Conservation (phyloP, 2,797 vertebrate genomes). For the Artibeus jamaicensis region DNA sequence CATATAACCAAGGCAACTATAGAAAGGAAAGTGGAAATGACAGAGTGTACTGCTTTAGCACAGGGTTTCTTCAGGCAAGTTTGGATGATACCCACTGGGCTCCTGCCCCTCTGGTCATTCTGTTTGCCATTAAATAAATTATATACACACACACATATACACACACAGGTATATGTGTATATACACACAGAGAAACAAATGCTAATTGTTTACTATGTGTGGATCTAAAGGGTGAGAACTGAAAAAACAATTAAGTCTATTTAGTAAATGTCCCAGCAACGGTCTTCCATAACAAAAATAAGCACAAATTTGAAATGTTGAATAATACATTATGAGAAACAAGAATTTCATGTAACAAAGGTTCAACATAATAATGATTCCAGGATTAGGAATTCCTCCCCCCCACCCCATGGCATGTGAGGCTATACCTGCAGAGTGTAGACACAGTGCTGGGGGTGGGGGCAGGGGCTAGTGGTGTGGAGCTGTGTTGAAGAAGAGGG, state of each 20-base stretch:
- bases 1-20: not conserved
- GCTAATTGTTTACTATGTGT: not conserved
- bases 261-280: not conserved
- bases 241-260: not conserved
- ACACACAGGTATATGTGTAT: too few species aligned
- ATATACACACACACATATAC: too few species aligned
- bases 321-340: not conserved
- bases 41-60: accelerated
- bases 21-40: not conserved
- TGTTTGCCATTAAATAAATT: not conserved
- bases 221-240: not conserved
- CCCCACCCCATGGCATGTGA: not conserved
- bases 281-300: not conserved
- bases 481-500: not conserved
- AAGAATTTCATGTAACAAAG: not conserved
- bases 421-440: not conserved
- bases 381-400: not conserved
- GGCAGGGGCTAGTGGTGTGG: not conserved
- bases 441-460: too few species aligned
- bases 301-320: not conserved
- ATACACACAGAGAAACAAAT: not conserved
- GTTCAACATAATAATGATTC: not conserved
- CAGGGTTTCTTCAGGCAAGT: not conserved
- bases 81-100: not conserved
- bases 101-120: not conserved